Percentiles rank a stretch among this genome's conserved stretches.
Evolutionary conservation across 2,888 invertebrate species (phyloP).

Genomic region (Dioctria rufipes): DNA sequence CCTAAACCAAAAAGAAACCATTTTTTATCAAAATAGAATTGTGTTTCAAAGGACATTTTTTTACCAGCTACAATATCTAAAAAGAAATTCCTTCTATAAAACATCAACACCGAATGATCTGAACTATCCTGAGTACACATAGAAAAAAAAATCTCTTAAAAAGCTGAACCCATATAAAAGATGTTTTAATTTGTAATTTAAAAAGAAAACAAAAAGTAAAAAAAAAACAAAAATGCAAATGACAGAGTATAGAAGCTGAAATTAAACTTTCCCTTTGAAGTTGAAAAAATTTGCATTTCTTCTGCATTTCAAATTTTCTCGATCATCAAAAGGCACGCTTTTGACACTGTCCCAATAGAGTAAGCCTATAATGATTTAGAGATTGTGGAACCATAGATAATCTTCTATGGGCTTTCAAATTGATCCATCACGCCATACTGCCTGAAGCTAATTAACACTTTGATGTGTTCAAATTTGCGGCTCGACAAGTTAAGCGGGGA

Average conservation of each 20-base stretch:
- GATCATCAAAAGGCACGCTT: constrained; percentile 5
- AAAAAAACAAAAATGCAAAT: not conserved
- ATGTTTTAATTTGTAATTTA: no score
- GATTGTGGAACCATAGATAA: not conserved
- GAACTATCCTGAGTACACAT: no score
- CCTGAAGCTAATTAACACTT: not conserved
- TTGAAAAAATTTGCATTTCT: constrained; percentile 32
- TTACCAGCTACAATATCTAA: no score
- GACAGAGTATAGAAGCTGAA: not conserved
- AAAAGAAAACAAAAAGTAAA: no score
- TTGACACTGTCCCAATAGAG: not conserved
- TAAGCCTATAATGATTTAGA: no score
- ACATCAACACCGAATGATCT: no score
- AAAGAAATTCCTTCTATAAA: no score
- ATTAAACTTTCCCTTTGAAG: constrained; percentile 36
- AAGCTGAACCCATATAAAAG: no score
- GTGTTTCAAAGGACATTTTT: no score
- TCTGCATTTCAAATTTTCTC: not conserved
- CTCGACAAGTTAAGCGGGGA: not conserved
- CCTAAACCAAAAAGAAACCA: no score
- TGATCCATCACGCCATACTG: not conserved
- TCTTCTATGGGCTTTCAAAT: not conserved
- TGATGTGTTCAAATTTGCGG: not conserved
- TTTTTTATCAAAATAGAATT: no score
- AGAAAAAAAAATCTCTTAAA: no score